A percentile compares a stretch with the other conserved stretches of the same genome.
phyloP scores from a whole-genome alignment of 2,797 vertebrate species.

The Darevskia nairensis region DNA sequence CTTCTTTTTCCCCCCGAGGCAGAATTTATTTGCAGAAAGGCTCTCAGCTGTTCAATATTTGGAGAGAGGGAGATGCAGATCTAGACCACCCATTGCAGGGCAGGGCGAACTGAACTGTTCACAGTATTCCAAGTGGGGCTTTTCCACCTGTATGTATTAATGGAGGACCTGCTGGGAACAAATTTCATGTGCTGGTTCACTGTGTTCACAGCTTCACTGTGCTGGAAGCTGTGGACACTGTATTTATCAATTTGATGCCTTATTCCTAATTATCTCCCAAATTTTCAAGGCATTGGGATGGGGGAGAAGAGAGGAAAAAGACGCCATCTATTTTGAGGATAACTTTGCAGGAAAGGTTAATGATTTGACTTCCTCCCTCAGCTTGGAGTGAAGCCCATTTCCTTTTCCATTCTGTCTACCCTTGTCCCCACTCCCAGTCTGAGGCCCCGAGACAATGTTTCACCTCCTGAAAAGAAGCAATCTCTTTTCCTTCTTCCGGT shows the following conservation, averaged over 20 bases:
- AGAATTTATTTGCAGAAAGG: neutral
- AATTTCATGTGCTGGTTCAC: neutral
- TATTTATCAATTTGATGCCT: neutral
- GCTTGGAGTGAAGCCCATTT: neutral
- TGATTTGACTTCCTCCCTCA: neutral
- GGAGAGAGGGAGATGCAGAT: neutral
- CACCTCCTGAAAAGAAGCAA: constrained; percentile 15
- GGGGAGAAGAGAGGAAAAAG: neutral
- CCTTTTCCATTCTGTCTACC: neutral
- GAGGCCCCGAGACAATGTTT: constrained; percentile 23
- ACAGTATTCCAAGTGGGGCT: no score
- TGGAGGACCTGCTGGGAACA: neutral
- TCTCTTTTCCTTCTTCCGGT: constrained; percentile 13
- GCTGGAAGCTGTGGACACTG: neutral
- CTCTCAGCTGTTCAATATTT: neutral
- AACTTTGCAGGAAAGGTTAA: neutral
- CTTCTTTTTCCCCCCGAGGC: neutral
- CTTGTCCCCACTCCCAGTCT: constrained; percentile 8
- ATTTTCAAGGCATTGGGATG: neutral
- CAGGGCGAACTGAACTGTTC: neutral
- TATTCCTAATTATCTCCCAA: neutral
- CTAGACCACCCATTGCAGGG: neutral
- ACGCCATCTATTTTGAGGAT: constrained; percentile 5
- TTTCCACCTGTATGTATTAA: neutral
- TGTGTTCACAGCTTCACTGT: neutral